These are phyloP conservation scores for Anguilla japonica DNA, from an alignment of 2,113 vertebrate species.

Conservation along the genomic window DNA sequence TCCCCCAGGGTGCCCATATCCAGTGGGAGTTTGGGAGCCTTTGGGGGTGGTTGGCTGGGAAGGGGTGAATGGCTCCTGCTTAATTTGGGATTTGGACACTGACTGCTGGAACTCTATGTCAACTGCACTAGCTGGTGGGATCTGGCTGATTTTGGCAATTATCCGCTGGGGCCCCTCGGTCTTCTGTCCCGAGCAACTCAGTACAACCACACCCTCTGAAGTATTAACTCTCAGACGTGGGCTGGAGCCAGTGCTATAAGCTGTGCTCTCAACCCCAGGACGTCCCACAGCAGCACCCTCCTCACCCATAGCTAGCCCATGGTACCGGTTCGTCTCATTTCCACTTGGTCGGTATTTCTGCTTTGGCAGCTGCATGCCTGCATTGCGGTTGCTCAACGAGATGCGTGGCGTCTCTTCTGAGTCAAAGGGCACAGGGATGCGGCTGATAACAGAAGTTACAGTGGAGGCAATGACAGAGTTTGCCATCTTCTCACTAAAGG, in stretches of 20 bases:
- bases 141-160: conserved; percentile 95
- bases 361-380: conserved; percentile 73
- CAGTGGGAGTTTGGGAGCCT: conserved; percentile 71
- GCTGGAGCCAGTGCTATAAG: conserved; percentile 73
- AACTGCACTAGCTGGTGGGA: conserved; percentile 88
- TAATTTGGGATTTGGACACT: conserved; percentile 92
- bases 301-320: conserved; percentile 77
- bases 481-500: conserved; percentile 72
- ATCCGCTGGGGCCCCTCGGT: conserved; percentile 90
- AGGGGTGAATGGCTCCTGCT: conserved; percentile 79
- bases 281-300: conserved; percentile 73
- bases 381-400: conserved; percentile 71
- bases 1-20: conserved; percentile 78
- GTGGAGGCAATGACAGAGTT: conserved; percentile 88
- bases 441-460: conserved; percentile 91
- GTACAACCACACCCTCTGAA: conserved; percentile 89
- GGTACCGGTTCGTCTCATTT: conserved; percentile 82
- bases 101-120: conserved; percentile 96
- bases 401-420: conserved; percentile 82
- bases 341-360: conserved; percentile 74
- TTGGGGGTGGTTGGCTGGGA: conserved; percentile 80
- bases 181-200: conserved; percentile 96
- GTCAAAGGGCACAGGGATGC: conserved; percentile 85
- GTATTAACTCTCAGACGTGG: conserved; percentile 90
- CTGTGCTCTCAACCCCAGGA: conserved; percentile 76